Conservation (phyloP, 2,113 vertebrate genomes). For the Meriones unguiculatus region DNA sequence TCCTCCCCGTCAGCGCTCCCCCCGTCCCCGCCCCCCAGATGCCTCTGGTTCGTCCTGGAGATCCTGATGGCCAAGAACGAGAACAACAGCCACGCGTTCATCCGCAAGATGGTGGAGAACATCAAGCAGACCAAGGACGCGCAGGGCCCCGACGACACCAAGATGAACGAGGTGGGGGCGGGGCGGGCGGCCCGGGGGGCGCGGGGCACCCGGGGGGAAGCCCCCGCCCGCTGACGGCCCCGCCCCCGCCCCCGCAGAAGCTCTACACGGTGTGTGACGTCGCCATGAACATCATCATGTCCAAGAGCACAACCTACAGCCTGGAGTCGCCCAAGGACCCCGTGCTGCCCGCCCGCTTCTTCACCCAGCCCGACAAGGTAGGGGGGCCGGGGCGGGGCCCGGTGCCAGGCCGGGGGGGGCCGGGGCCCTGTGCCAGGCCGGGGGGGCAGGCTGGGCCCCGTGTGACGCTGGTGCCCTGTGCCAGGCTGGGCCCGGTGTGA, state of each 20-base stretch:
- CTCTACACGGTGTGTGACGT: constrained; percentile 99
- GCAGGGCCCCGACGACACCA: constrained; percentile 94
- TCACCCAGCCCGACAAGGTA: constrained; percentile 99
- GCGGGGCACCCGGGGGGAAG: no score
- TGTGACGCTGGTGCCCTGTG: no score
- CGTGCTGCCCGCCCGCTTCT: constrained; percentile 95
- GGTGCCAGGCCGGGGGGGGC: no score
- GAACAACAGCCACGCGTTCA: constrained; percentile 99
- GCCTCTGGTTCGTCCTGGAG: constrained; percentile 98
- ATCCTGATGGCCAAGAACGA: constrained; percentile 99
- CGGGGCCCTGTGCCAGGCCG: no score
- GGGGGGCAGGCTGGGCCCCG: no score
- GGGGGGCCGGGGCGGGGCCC: no score
- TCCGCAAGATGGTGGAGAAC: constrained; percentile 99
- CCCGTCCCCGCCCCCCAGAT: constrained; percentile 90
- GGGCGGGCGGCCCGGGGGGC: no score
- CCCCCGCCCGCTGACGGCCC: no score
- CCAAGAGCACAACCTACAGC: constrained; percentile 99
- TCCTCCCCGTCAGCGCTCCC: no score
- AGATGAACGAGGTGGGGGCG: constrained; percentile 94
- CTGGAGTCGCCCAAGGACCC: constrained; percentile 99
- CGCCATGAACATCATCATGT: constrained; percentile 99
- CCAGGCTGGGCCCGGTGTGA: no score
- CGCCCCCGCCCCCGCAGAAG: constrained; percentile 88
- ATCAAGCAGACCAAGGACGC: constrained; percentile 99